These are phyloP conservation scores for Cacoxenus indagator DNA, from an alignment of 2,888 invertebrate genomes.

Conservation along the genomic window DNA sequence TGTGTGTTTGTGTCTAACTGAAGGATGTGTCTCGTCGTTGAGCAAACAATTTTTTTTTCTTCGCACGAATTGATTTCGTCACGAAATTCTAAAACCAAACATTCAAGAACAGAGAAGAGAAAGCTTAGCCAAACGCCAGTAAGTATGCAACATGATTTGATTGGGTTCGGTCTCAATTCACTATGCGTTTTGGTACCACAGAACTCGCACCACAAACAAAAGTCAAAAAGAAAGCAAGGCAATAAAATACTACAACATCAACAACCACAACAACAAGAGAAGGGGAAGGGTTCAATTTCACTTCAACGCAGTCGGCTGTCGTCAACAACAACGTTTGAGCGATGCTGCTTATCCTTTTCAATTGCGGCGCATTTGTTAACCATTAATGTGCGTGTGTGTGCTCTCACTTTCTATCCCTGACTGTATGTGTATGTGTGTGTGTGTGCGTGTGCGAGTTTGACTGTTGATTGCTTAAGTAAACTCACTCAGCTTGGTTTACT, in stretches of 20 bases:
- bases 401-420: slow-evolving; percentile 26
- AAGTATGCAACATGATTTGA: background rate
- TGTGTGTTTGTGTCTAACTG: too few species aligned
- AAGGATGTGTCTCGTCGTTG: too few species aligned
- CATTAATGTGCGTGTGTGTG: slow-evolving; percentile 25
- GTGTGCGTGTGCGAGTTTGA: slow-evolving; percentile 45
- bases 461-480: slow-evolving; percentile 63
- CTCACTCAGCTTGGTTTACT: slow-evolving; percentile 49
- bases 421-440: slow-evolving; percentile 29
- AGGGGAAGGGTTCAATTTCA: background rate
- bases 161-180: background rate
- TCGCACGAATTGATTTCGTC: background rate
- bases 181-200: too few species aligned
- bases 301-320: background rate
- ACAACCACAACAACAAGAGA: background rate
- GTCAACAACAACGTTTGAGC: slow-evolving; percentile 26
- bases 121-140: background rate
- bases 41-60: background rate
- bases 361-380: slow-evolving; percentile 55
- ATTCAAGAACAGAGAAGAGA: background rate
- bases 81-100: background rate
- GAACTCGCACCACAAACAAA: background rate
- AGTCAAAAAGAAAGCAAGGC: background rate
- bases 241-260: background rate
- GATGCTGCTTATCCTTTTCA: slow-evolving; percentile 40